Evolutionary conservation across 2,888 invertebrate genomes (phyloP).

Genomic region (Archips xylosteana): DNA sequence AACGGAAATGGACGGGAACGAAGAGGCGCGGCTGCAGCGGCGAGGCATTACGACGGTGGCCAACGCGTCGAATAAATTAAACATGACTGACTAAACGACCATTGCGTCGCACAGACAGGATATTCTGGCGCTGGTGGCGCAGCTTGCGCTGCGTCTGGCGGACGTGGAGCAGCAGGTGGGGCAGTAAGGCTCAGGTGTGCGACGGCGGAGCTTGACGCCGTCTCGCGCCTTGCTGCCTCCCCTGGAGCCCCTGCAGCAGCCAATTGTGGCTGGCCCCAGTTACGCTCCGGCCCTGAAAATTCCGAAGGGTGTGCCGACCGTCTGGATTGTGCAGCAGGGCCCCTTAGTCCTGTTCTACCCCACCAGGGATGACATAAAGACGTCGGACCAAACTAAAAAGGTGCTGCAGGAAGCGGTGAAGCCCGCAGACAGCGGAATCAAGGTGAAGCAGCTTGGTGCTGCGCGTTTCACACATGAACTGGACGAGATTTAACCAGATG

Average conservation of each 20-base stretch:
- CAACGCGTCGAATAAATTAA: slow-evolving; percentile 35
- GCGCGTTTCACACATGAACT: slow-evolving; percentile 44
- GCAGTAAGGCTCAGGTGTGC: background rate
- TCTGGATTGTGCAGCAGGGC: slow-evolving; percentile 8
- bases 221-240: too few species aligned
- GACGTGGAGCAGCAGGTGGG: background rate
- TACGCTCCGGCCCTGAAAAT: slow-evolving; percentile 1
- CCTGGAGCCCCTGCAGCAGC: background rate
- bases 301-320: background rate
- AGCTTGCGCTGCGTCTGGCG: slow-evolving; percentile 11
- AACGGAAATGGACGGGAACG: too few species aligned
- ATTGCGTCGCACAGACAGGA: background rate
- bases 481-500: slow-evolving; percentile 44
- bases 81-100: slow-evolving; percentile 19
- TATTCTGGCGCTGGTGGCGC: background rate
- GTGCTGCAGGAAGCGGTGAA: background rate
- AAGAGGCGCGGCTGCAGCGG: too few species aligned
- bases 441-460: slow-evolving; percentile 30
- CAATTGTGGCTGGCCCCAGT: background rate
- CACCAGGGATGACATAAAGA: background rate
- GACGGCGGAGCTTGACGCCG: background rate
- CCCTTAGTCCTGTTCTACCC: slow-evolving; percentile 43
- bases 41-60: slow-evolving; percentile 31
- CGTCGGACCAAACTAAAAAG: slow-evolving; percentile 25
- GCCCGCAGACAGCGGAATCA: background rate